Conservation (phyloP, 2,113 vertebrate species). For the Calidris pygmaea region DNA sequence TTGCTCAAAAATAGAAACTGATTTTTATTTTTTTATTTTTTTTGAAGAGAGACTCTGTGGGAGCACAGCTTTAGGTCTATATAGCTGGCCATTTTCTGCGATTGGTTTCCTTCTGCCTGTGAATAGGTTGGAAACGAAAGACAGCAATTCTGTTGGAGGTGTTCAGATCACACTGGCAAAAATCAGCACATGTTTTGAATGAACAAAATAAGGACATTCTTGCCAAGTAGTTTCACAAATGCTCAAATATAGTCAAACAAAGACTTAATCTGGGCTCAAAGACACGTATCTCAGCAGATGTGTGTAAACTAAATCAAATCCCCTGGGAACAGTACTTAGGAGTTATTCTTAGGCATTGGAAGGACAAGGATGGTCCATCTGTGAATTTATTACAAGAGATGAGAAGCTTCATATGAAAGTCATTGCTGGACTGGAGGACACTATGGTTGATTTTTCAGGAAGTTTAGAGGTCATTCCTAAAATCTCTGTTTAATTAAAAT, state of each 20-base stretch:
- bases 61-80: not conserved
- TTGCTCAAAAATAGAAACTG: not conserved
- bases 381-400: constrained; percentile 63
- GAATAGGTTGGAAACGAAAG: not conserved
- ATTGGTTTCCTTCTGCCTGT: not conserved
- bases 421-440: constrained; percentile 54
- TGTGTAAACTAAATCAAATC: constrained; percentile 51
- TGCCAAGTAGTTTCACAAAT: constrained; percentile 59
- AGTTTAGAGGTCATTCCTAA: constrained; percentile 56
- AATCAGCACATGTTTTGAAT: constrained; percentile 37
- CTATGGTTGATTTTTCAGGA: not conserved
- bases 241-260: constrained; percentile 57
- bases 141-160: not conserved
- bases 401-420: constrained; percentile 59
- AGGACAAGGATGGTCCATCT: constrained; percentile 71
- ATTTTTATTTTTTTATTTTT: not conserved
- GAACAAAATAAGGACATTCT: constrained; percentile 52
- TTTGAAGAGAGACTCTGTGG: not conserved
- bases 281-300: constrained; percentile 70
- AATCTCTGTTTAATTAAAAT: constrained; percentile 2
- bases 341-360: constrained; percentile 61
- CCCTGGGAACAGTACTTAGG: constrained; percentile 50
- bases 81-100: not conserved
- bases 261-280: constrained; percentile 69
- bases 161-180: constrained; percentile 14